These are phyloP conservation scores for Troides aeacus DNA, from an alignment of 2,888 invertebrate species.

Conservation along the genomic window DNA sequence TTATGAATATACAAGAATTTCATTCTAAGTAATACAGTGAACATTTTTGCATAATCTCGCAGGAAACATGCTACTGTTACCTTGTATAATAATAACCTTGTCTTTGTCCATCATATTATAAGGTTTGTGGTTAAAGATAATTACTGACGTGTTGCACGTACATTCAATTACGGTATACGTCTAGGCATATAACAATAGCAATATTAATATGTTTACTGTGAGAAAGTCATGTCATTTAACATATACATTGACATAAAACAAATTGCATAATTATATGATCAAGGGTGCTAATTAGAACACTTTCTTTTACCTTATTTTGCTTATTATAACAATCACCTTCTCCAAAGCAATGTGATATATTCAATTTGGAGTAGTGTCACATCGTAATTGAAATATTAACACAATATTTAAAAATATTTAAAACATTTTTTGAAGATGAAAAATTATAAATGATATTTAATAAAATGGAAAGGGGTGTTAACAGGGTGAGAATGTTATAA, in stretches of 20 bases:
- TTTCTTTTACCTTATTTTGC: no score
- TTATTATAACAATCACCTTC: no score
- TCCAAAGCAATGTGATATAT: not conserved
- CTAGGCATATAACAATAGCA: not conserved
- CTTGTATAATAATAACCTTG: constrained; percentile 49
- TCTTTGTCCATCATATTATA: constrained; percentile 51
- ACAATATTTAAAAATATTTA: not conserved
- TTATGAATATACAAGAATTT: no score
- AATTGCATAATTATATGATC: not conserved
- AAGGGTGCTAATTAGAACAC: no score
- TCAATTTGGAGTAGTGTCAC: not conserved
- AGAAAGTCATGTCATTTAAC: no score
- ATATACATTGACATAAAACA: not conserved
- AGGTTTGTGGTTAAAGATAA: constrained; percentile 64
- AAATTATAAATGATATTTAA: not conserved
- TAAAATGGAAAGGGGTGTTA: constrained; percentile 9
- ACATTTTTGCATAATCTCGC: not conserved
- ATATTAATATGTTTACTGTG: not conserved
- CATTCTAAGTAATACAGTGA: no score
- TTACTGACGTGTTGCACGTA: constrained; percentile 66
- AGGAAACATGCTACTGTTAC: constrained; percentile 44
- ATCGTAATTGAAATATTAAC: not conserved
- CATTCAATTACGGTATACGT: constrained; percentile 54
- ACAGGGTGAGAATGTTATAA: constrained; percentile 10
- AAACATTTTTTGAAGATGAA: not conserved